Evolutionary conservation across 2,888 invertebrate genomes (phyloP), one percentile per base, ranked within the genome.

Genomic region (Alloscopus bannaensis): DNA sequence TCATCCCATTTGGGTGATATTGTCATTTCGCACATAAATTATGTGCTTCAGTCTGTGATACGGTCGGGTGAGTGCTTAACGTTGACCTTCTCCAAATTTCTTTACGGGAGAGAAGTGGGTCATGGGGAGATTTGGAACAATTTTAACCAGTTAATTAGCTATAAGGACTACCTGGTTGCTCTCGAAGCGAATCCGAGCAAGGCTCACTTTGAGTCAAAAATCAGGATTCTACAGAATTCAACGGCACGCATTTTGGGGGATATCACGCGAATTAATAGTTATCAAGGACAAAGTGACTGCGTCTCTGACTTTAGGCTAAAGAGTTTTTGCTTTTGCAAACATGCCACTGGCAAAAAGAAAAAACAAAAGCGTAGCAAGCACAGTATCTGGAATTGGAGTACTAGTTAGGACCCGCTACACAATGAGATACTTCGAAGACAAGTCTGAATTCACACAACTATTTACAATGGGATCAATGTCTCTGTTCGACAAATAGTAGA

Each of bases 91-190:
- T 79, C 76, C 6, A 78, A 77, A 59, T 78, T 85, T 40, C 70
- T 85, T 26, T 86, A 86, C 60, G 81, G 84, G 0, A 73, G 86
- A n/a, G 80, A 85, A 68, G 50, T 86, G 1, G 80, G 73, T 1
- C 73, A 80, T 16, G 86, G 85, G 3, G 83, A 86, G 28, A 60
- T 80, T 40, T 84, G 84, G 84, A 83, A 84, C 57, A 80, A 84
- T 47, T 83, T 84, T 57, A 83, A 84, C 1, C 73, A 83, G 42
- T 55, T 85, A 28, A 62, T 83, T 2, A 68, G 65, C 18, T 86
- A 80, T 60, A 83, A 66, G 8, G 84, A 84, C 20, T 82, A 81
- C 31, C 57, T 86, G 3, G 75, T 86, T 0, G 85, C 83, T 1
- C 22, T 85, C 8, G 83, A 83, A 26, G 81, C 81, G 3, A 42